A percentile compares a stretch with the other conserved stretches of the same genome.
These are phyloP conservation scores for Tetragonula carbonaria DNA, from an alignment of 2,888 invertebrate genomes.

Conservation along the genomic window DNA sequence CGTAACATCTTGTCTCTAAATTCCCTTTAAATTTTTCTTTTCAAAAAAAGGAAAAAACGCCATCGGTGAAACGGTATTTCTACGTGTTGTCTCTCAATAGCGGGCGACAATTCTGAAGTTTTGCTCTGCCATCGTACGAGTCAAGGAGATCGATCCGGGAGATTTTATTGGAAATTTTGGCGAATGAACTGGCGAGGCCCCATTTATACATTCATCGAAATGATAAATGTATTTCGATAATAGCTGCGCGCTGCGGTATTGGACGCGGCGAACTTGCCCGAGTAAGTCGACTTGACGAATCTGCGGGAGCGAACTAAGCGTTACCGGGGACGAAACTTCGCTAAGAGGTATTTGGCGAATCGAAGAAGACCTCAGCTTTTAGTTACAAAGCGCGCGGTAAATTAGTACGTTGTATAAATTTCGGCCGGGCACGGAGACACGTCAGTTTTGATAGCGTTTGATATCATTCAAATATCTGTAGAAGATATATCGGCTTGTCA, in stretches of 20 bases:
- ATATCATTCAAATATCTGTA: neutral
- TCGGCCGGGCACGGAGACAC: neutral
- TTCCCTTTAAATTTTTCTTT: too few relatives aligned
- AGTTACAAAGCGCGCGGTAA: neutral
- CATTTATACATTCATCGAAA: constrained; percentile 2
- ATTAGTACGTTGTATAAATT: neutral
- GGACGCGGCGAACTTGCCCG: neutral
- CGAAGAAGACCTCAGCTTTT: constrained; percentile 1
- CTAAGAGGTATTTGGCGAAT: constrained; percentile 28
- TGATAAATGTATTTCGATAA: constrained; percentile 24
- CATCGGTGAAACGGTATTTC: too few relatives aligned
- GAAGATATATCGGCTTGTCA: neutral
- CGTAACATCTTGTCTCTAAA: too few relatives aligned
- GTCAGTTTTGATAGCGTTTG: neutral
- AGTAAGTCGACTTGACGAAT: constrained; percentile 19
- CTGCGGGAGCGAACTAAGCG: neutral
- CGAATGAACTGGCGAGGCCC: neutral
- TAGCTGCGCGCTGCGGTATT: neutral
- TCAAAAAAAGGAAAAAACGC: too few relatives aligned
- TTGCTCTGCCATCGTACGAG: too few relatives aligned
- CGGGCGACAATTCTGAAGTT: too few relatives aligned
- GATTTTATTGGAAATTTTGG: neutral
- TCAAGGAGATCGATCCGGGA: neutral
- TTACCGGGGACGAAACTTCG: constrained; percentile 5
- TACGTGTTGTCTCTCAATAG: too few relatives aligned